A percentile compares a stretch with the other conserved stretches of the same genome.
Conservation (phyloP, 1,140 invertebrate species). For the Bicyclus anynana region DNA sequence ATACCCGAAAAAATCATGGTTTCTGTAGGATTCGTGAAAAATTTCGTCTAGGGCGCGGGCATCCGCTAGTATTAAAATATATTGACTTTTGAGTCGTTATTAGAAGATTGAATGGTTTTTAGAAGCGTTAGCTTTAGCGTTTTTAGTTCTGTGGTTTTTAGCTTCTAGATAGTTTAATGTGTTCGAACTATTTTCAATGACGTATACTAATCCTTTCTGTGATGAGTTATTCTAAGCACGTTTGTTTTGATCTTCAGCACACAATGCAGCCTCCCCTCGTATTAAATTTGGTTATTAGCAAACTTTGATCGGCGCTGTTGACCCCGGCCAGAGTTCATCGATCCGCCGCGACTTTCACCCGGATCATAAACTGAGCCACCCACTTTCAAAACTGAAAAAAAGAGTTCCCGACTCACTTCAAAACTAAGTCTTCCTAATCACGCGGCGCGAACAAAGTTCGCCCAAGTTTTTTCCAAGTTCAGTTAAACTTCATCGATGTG, state of each 20-base stretch:
- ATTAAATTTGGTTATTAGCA: slow-evolving; percentile 75
- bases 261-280: slow-evolving; percentile 53
- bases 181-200: not conserved
- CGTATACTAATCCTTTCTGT: not conserved
- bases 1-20: no score
- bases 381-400: slow-evolving; percentile 75
- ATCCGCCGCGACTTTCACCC: slow-evolving; percentile 73
- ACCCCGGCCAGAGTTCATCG: slow-evolving; percentile 68
- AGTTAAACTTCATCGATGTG: slow-evolving; percentile 70
- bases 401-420: slow-evolving; percentile 71
- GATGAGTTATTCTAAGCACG: slow-evolving; percentile 21
- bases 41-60: no score
- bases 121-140: not conserved
- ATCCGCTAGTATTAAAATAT: no score
- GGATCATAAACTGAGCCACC: slow-evolving; percentile 75
- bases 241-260: slow-evolving; percentile 32
- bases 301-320: slow-evolving; percentile 70
- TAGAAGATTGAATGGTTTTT: no score
- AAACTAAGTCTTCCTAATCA: slow-evolving; percentile 77
- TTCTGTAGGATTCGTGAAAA: no score
- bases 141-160: not conserved
- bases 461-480: slow-evolving; percentile 72
- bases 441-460: slow-evolving; percentile 70
- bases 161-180: not conserved
- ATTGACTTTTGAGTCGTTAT: no score